phyloP scores from a whole-genome alignment of 2,888 invertebrate genomes.

The Perithous albicinctus region DNA sequence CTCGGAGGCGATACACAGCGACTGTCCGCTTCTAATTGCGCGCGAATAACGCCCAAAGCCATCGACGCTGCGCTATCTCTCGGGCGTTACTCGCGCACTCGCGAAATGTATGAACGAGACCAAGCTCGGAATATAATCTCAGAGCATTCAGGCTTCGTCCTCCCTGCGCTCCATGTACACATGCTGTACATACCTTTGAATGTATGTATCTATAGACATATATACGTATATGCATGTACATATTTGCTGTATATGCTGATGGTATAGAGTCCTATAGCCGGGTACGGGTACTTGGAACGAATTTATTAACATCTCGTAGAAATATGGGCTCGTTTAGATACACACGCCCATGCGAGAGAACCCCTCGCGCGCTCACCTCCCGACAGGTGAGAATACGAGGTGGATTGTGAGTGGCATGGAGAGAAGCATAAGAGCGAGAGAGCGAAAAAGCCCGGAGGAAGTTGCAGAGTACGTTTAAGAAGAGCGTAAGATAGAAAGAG shows the following conservation, averaged over 20 bases:
- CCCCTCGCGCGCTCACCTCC: conserved; percentile 34
- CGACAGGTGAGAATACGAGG: conserved; percentile 61
- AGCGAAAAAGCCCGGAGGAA: conserved; percentile 44
- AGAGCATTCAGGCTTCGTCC: conserved; percentile 42
- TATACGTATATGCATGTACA: background rate
- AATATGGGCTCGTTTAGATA: conserved; percentile 75
- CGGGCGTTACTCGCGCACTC: background rate
- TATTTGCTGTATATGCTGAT: conserved; percentile 28
- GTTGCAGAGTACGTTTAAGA: conserved; percentile 23
- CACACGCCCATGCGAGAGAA: conserved; percentile 66
- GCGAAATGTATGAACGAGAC: conserved; percentile 39
- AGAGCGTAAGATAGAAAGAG: background rate
- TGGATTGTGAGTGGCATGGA: conserved; percentile 21
- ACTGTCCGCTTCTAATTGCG: conserved; percentile 64
- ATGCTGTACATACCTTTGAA: conserved; percentile 2
- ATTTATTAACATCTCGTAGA: conserved; percentile 76
- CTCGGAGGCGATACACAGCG: conserved; percentile 41
- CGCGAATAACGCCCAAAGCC: conserved; percentile 63
- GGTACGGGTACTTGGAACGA: conserved; percentile 67
- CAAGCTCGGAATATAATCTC: conserved; percentile 56
- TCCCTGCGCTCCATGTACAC: conserved; percentile 11
- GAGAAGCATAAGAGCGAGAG: conserved; percentile 12
- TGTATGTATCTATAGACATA: too few species aligned
- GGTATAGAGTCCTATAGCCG: conserved; percentile 26
- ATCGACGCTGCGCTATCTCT: conserved; percentile 49